Percentiles rank a stretch among this genome's conserved stretches.
Conservation (phyloP, 2,113 vertebrate species). For the Syrrhaptes paradoxus region DNA sequence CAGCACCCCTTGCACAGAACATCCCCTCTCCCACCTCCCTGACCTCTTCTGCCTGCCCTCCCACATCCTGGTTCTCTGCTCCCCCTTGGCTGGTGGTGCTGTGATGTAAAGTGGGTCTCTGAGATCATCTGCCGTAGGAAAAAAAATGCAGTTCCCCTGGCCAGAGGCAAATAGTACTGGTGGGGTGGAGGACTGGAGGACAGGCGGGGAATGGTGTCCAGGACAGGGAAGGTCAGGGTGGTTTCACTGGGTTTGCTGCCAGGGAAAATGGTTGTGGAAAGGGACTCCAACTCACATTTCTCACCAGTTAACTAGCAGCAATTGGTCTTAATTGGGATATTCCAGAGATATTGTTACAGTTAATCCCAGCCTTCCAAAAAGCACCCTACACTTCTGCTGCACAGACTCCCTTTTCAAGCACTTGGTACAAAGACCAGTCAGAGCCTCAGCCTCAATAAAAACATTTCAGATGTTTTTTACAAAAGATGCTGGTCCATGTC, state of each 20-base stretch:
- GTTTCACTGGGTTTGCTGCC: not conserved
- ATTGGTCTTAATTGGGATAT: not conserved
- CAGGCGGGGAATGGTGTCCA: not conserved
- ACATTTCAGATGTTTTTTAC: not conserved
- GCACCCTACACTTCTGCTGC: not conserved
- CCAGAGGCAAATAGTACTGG: not conserved
- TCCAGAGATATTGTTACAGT: not conserved
- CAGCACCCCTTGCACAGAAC: not conserved
- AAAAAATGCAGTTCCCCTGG: not conserved
- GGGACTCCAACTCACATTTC: not conserved
- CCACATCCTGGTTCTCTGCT: not conserved
- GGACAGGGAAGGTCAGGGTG: not conserved
- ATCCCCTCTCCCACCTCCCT: not conserved
- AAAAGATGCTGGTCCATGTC: not conserved
- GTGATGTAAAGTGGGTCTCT: not conserved
- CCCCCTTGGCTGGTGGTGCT: not conserved
- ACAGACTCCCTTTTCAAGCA: not conserved
- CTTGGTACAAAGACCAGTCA: rapidly evolving
- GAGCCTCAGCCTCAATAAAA: not conserved
- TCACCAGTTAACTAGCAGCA: not conserved
- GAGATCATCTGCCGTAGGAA: not conserved
- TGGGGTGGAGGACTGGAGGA: not conserved
- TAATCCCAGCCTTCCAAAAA: not conserved
- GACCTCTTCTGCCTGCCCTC: not conserved
- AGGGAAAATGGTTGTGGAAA: not conserved